Percentiles rank a stretch among this genome's conserved stretches.
These are phyloP conservation scores for Sminthurinus aureus DNA, from an alignment of 2,888 invertebrate species.

Conservation along the genomic window DNA sequence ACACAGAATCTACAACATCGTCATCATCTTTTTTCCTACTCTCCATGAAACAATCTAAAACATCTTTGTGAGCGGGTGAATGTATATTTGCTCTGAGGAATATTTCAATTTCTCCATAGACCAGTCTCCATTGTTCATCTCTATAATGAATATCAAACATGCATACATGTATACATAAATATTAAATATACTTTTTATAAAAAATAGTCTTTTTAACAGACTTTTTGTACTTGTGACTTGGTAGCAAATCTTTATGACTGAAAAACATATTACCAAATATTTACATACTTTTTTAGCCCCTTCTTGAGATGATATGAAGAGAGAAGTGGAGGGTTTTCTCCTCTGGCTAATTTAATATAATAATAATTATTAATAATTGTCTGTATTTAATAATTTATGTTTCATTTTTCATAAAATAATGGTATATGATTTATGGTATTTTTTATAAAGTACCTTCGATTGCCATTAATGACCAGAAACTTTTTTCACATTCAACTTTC, in stretches of 20 bases:
- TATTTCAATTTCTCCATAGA: conserved; percentile 90
- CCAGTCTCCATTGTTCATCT: conserved; percentile 89
- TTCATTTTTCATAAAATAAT: too few relatives aligned
- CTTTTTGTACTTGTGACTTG: neutral
- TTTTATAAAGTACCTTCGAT: too few relatives aligned
- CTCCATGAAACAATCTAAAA: conserved; percentile 77
- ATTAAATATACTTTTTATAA: neutral
- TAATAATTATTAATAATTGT: too few relatives aligned
- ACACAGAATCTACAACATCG: neutral
- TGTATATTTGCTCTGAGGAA: conserved; percentile 80
- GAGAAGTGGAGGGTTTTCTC: conserved; percentile 58
- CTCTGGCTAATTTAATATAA: too few relatives aligned
- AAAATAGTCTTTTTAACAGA: neutral
- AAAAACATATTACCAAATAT: neutral
- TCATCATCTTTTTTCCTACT: conserved; percentile 32
- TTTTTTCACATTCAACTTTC: conserved; percentile 55
- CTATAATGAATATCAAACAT: conserved; percentile 61
- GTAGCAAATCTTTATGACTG: neutral
- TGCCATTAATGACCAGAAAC: conserved; percentile 57
- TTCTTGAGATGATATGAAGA: conserved; percentile 63
- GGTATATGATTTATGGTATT: too few relatives aligned
- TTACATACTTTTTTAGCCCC: conserved; percentile 63
- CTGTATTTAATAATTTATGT: too few relatives aligned
- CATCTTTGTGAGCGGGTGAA: conserved; percentile 78
- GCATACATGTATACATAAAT: neutral